Evolutionary conservation across 35 echinoderm and acorn worm species (phyloP).

Genomic region (Heliocidaris erythrogramma): DNA sequence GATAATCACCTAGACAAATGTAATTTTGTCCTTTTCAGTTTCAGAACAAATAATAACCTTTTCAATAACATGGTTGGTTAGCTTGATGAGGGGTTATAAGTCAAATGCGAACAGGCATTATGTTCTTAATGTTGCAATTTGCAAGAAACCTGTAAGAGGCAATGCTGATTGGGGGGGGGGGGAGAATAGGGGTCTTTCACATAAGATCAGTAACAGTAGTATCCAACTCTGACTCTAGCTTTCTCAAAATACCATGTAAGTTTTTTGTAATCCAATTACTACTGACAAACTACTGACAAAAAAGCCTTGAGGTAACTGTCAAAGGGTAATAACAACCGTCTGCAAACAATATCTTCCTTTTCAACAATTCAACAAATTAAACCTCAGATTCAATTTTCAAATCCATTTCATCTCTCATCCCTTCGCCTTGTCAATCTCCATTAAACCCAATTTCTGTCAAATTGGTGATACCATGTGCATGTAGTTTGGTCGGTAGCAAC

Average conservation of each 20-base stretch:
- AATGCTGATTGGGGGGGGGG: too few relatives aligned
- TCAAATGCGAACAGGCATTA: too few relatives aligned
- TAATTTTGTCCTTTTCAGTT: too few relatives aligned
- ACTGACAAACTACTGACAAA: not conserved
- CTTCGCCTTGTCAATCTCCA: not conserved
- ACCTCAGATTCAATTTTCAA: not conserved
- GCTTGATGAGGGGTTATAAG: too few relatives aligned
- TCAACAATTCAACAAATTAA: not conserved
- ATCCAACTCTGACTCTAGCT: too few relatives aligned
- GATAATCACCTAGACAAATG: too few relatives aligned
- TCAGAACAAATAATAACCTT: too few relatives aligned
- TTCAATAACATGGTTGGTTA: too few relatives aligned
- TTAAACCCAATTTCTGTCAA: not conserved
- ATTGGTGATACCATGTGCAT: slow-evolving; percentile 2
- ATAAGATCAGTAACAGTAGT: too few relatives aligned
- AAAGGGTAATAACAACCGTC: not conserved
- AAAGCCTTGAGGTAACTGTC: not conserved
- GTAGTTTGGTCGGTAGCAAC: not conserved
- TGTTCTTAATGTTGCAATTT: too few relatives aligned
- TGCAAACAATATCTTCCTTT: not conserved
- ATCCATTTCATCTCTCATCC: slow-evolving; percentile 1
- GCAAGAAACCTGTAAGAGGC: too few relatives aligned
- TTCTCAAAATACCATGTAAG: not conserved
- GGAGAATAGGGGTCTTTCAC: too few relatives aligned
- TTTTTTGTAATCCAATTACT: not conserved